phyloP scores from a whole-genome alignment of 2,113 vertebrate species.

The Mustela nigripes region DNA sequence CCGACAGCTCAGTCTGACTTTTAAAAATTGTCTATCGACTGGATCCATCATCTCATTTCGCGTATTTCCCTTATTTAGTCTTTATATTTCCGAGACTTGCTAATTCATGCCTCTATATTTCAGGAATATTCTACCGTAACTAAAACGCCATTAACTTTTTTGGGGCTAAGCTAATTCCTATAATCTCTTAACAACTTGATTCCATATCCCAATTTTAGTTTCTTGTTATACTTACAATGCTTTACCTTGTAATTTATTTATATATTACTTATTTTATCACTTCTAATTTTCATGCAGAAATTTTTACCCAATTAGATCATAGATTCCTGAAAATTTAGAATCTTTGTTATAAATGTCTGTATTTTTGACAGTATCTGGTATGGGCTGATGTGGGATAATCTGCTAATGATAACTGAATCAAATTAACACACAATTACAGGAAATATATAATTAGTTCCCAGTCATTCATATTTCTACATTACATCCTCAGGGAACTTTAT shows the following conservation, averaged over 20 bases:
- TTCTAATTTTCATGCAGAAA: constrained; percentile 19
- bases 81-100: not conserved
- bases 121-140: not conserved
- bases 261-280: not conserved
- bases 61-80: not conserved
- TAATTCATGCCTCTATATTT: not conserved
- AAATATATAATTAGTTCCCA: constrained; percentile 8
- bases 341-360: not conserved
- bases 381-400: not conserved
- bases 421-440: constrained; percentile 53
- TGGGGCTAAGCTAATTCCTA: not conserved
- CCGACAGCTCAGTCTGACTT: not conserved
- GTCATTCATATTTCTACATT: not conserved
- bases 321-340: not conserved
- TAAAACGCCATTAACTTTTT: not conserved
- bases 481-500: not conserved
- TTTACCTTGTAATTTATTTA: not conserved
- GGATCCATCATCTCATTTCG: not conserved
- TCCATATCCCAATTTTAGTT: not conserved
- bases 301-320: constrained; percentile 7
- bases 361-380: not conserved
- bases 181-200: not conserved
- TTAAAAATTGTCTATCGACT: not conserved
- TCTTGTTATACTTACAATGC: not conserved
- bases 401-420: not conserved